Base-by-base conservation (phyloP, 2,113 vertebrate genomes). In the Centrocercus urophasianus region DNA sequence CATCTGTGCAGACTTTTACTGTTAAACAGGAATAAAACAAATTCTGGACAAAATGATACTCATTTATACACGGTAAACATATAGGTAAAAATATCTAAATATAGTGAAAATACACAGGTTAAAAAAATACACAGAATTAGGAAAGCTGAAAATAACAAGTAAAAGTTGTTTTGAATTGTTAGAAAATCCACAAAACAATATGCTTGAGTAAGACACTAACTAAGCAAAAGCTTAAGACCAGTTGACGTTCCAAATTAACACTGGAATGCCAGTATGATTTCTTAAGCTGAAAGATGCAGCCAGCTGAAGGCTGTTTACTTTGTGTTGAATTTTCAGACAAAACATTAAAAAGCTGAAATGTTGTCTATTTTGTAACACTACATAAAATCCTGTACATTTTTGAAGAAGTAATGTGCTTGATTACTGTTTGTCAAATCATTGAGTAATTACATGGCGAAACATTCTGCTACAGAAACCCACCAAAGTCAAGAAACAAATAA, bases 1-100 rank as follows among this genome's bases (percentile, higher is more conserved):
- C 92, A 96, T 96, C 95, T 96, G 96, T 94, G 90, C 86, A 78
- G 67, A 40, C 48, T 92, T 95, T 76, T 93, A 86, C 72, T 82
- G 92, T 92, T 84, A 93, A 94, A 82, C 61, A 86, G 61, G 52
- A 72, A 54, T 69, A 94, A 93, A 81, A 52, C 72, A 90, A 96
- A 92, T 86, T 45, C 64, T 86, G 60, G 32, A 67, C 34, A 83
- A 94, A 92, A 86, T 73, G 9, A 82, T 48, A 86, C 19, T 70
- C 4, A 28, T 13, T 81, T 84, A 43, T 93, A 57, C 72, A 90
- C 54, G 36, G 54, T 57, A 32, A 57, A 57, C 1, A 0, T 75
- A 61, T 75, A 81, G 52, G 83, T 93, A 43, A 78, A 86, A 85
- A 50, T 56, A 28, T 11, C 14, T 2, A 57, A 57, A 0, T 75